These are phyloP conservation scores for Vanessa cardui DNA, from an alignment of 2,888 invertebrate genomes.

Conservation along the genomic window DNA sequence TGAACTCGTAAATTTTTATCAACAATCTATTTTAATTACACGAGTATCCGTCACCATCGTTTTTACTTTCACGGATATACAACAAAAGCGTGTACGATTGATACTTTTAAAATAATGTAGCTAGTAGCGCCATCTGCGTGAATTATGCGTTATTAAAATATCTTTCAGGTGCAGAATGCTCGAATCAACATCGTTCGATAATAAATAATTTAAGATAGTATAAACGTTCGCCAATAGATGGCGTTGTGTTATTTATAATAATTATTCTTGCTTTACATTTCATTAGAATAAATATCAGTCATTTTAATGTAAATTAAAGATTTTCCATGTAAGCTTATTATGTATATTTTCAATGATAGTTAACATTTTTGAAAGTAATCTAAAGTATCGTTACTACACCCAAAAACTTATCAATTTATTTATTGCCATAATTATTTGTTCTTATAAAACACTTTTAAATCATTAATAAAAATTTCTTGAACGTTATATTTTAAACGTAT, in stretches of 20 bases:
- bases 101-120: background rate
- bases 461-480: background rate
- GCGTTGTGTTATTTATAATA: slow-evolving; percentile 8
- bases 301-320: too few relatives aligned
- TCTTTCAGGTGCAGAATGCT: background rate
- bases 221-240: slow-evolving; percentile 19
- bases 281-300: too few relatives aligned
- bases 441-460: background rate
- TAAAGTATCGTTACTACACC: too few relatives aligned
- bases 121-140: slow-evolving; percentile 18
- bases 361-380: too few relatives aligned
- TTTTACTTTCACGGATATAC: too few relatives aligned
- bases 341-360: too few relatives aligned
- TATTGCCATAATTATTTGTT: background rate
- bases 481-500: background rate
- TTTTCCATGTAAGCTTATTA: too few relatives aligned
- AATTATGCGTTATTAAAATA: background rate
- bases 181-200: background rate
- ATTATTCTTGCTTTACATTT: too few relatives aligned
- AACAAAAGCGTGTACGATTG: background rate
- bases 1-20: too few relatives aligned
- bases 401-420: too few relatives aligned
- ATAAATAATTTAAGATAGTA: slow-evolving; percentile 1
- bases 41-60: too few relatives aligned
- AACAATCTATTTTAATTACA: too few relatives aligned